These are phyloP conservation scores for Enteromius thamalakanensis DNA, from an alignment of 2,797 vertebrate species.

Conservation along the genomic window DNA sequence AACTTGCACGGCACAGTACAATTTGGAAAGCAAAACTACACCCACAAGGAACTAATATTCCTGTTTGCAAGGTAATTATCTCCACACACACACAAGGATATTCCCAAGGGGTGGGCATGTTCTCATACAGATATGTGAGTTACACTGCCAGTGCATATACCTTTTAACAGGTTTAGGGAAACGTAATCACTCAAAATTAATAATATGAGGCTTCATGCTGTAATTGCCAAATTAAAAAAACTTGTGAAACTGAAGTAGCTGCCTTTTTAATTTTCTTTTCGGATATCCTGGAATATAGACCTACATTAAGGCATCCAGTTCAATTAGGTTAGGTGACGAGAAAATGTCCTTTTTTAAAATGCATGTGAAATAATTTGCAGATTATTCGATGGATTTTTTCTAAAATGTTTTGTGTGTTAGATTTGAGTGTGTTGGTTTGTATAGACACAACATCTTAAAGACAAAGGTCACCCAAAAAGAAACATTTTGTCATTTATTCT, in stretches of 20 bases:
- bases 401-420: not conserved
- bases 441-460: not conserved
- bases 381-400: too few species aligned
- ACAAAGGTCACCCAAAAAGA: not conserved
- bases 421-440: not conserved
- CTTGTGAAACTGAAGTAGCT: not conserved
- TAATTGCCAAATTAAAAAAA: conserved; percentile 24
- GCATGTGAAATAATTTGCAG: not conserved
- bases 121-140: conserved; percentile 35
- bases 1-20: not conserved
- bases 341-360: not conserved
- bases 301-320: not conserved
- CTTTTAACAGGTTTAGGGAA: conserved; percentile 22
- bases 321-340: not conserved
- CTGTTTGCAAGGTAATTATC: conserved; percentile 37
- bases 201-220: not conserved
- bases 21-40: conserved; percentile 15
- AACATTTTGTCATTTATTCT: not conserved
- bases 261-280: not conserved
- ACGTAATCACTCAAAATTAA: conserved; percentile 18
- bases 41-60: conserved; percentile 16
- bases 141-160: not conserved
- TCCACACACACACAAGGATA: conserved; percentile 13
- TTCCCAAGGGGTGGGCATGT: conserved; percentile 31
- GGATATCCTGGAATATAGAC: not conserved